These are phyloP conservation scores for Remorina albescens DNA, from an alignment of 2,797 vertebrate genomes.

Conservation along the genomic window DNA sequence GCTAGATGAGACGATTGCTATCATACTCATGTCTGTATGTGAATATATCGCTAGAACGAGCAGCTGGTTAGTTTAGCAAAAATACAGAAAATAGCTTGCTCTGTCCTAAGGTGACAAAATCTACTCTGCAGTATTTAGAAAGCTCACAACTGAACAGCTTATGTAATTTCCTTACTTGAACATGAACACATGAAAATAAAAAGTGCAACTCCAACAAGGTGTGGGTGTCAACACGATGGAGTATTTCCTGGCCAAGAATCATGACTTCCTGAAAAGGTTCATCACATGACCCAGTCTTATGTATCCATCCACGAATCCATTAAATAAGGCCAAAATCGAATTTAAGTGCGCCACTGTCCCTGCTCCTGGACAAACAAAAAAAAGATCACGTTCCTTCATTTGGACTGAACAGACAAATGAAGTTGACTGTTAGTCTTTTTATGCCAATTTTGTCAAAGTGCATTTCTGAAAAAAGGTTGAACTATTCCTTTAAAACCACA, in stretches of 20 bases:
- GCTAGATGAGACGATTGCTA: neutral
- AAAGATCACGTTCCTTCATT: too few relatives aligned
- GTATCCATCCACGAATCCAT: too few relatives aligned
- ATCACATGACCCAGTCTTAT: neutral
- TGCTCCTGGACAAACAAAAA: too few relatives aligned
- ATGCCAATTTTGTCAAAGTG: neutral
- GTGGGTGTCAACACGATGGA: neutral
- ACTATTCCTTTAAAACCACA: neutral
- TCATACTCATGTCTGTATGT: neutral
- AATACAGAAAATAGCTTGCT: conserved; percentile 7
- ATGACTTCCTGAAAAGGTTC: neutral
- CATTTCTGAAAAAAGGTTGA: neutral
- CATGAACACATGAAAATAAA: neutral
- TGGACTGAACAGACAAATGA: neutral
- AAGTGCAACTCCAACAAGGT: neutral
- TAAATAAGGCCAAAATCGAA: too few relatives aligned
- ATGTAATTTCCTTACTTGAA: neutral
- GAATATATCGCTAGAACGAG: neutral
- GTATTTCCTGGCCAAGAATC: neutral
- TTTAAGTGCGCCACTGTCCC: too few relatives aligned
- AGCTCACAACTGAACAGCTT: neutral
- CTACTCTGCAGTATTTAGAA: conserved; percentile 1
- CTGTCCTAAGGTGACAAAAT: neutral
- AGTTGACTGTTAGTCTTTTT: neutral
- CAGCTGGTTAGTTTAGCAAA: neutral